Percentiles rank a stretch among this genome's conserved stretches.
These are phyloP conservation scores for Acromyrmex charruanus DNA, from an alignment of 1,140 invertebrate species.

Conservation along the genomic window DNA sequence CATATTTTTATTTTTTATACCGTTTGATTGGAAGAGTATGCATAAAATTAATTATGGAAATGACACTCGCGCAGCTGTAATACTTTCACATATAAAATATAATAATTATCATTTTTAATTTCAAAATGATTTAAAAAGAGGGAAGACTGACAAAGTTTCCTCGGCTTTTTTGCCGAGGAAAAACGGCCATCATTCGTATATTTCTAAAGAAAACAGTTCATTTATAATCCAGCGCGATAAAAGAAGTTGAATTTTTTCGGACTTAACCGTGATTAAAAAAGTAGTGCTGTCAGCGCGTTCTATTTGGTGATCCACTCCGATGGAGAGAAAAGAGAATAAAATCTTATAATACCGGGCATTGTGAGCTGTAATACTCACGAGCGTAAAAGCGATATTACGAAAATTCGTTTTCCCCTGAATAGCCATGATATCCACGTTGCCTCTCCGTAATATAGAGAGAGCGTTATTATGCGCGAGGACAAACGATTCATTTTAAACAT, in stretches of 20 bases:
- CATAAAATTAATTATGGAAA: neutral
- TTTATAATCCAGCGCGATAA: slow-evolving; percentile 10
- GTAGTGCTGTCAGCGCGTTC: slow-evolving; percentile 53
- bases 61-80: neutral
- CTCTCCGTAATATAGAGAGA: slow-evolving; percentile 36
- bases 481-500: slow-evolving; percentile 35
- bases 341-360: slow-evolving; percentile 69
- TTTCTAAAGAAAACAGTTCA: slow-evolving; percentile 2
- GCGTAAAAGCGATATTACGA: slow-evolving; percentile 72
- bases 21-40: neutral
- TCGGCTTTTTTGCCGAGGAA: neutral
- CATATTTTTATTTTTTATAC: neutral
- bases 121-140: neutral
- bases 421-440: slow-evolving; percentile 57
- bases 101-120: slow-evolving; percentile 19
- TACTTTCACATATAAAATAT: neutral
- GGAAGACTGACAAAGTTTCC: neutral
- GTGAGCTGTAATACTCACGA: slow-evolving; percentile 67
- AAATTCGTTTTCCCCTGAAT: slow-evolving; percentile 73
- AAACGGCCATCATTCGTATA: neutral
- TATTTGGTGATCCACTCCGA: slow-evolving; percentile 51
- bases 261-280: slow-evolving; percentile 51
- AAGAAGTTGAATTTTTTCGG: slow-evolving; percentile 24
- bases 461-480: slow-evolving; percentile 36
- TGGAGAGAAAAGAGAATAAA: slow-evolving; percentile 62